Evolutionary conservation across 2,888 invertebrate genomes (phyloP), one percentile per base, ranked within the genome.

Genomic region (Drosophila yooni): DNA sequence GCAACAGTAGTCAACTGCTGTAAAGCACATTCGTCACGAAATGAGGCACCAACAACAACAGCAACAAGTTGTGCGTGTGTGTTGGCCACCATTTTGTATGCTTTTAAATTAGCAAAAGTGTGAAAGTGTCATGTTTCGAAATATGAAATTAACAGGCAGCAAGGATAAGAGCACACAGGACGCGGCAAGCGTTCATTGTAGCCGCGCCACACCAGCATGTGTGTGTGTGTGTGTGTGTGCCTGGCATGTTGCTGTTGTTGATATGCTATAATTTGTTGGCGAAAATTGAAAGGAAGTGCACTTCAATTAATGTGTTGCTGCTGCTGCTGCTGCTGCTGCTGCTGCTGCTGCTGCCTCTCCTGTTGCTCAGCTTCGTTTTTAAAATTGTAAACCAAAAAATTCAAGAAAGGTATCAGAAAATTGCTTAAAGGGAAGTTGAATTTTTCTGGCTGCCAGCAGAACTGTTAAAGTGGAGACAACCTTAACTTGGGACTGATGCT

Each of bases 101-200:
- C 91, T 91, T 88, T 90, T 80, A 87, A 91, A 91, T 89, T 90
- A 91, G 91, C 84, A 81, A 83, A 91, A 90, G 90, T 91, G 90
- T 91, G 90, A 91, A 91, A 91, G 91, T 91, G 90, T 88, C 91
- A 91, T 91, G 91, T 91, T 89, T 87, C 88, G 81, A 76, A 88
- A 90, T 90, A 89, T 90, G 89, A 88, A 87, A 91, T 91, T 91
- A 88, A 87, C 82, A 76, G 73, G 66, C 70, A 59, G 53, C 74
- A 50, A 50, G 67, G 50, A 61, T 59, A 75, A 52, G 56, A 46
- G 50, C 46, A 48, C 27, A 43, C 57, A 53, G 61, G 40, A 70
- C 54, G 50, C 43, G 65, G 48, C 67, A 58, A 63, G 25, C 34
- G 25, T 36, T 53, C 51, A 58, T 61, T 64, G 64, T 52, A 51